A percentile compares a stretch with the other conserved stretches of the same genome.
phyloP scores from a whole-genome alignment of 2,888 invertebrate genomes.

The Drosophila acutilabella region DNA sequence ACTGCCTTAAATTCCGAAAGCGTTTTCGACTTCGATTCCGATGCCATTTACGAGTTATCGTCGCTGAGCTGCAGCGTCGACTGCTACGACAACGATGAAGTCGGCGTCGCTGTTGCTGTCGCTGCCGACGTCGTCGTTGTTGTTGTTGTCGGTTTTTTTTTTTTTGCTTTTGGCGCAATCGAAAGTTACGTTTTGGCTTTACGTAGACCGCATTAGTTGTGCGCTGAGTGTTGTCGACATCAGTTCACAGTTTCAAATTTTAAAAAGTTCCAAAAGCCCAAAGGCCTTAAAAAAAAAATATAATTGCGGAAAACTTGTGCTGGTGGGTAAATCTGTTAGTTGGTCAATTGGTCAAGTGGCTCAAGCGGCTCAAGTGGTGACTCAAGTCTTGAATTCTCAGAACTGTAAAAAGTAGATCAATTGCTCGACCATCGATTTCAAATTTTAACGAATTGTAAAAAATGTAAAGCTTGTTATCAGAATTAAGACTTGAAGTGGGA shows the following conservation, averaged over 20 bases:
- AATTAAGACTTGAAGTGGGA: not conserved
- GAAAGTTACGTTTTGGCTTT: constrained; percentile 77
- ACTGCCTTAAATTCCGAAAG: constrained; percentile 11
- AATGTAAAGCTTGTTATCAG: not conserved
- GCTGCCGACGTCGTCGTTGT: not conserved
- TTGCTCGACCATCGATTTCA: not conserved
- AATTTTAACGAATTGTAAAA: constrained; percentile 4
- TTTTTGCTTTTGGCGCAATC: constrained; percentile 73
- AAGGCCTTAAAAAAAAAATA: not conserved
- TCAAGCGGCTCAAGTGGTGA: constrained; percentile 1
- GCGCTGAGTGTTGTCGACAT: constrained; percentile 64
- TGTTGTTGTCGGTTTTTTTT: constrained; percentile 9
- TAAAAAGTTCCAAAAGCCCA: not conserved
- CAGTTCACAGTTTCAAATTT: constrained; percentile 57
- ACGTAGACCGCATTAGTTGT: constrained; percentile 74
- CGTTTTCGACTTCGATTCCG: constrained; percentile 21
- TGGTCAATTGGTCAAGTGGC: constrained; percentile 16
- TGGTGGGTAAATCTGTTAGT: constrained; percentile 16
- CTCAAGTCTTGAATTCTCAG: constrained; percentile 8
- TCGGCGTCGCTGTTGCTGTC: constrained; percentile 14
- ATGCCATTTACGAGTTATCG: constrained; percentile 20
- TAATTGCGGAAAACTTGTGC: constrained; percentile 13
- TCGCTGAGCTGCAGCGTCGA: constrained; percentile 20
- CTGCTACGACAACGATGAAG: constrained; percentile 12
- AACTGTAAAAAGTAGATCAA: constrained; percentile 8